These are phyloP conservation scores for Paraplagusia blochii DNA, from an alignment of 2,113 vertebrate species.

Conservation along the genomic window DNA sequence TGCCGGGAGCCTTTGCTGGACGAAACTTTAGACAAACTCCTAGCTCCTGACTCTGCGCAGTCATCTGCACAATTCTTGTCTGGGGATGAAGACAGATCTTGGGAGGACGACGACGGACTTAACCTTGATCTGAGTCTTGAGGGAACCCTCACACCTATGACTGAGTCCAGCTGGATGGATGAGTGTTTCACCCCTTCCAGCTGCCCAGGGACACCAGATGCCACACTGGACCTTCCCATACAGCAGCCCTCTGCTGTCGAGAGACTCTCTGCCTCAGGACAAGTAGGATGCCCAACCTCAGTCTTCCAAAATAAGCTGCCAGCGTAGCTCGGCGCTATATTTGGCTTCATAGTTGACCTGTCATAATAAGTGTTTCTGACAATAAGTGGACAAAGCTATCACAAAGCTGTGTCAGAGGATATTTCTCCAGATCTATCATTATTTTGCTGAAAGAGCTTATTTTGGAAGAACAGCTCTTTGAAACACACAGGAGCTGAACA, in stretches of 20 bases:
- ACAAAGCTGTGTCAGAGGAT: conserved; percentile 4
- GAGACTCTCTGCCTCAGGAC: conserved; percentile 87
- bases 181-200: conserved; percentile 60
- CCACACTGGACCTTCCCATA: conserved; percentile 62
- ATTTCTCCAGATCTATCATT: conserved; percentile 8
- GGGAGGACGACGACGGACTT: conserved; percentile 60
- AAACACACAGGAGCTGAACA: conserved; percentile 16
- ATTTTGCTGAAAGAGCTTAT: conserved; percentile 43
- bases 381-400: not conserved
- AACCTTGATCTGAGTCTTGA: conserved; percentile 56
- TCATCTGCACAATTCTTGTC: not conserved
- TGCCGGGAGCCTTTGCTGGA: conserved; percentile 64
- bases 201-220: conserved; percentile 55
- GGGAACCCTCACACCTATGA: conserved; percentile 65
- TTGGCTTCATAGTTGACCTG: conserved; percentile 16
- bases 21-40: conserved; percentile 59
- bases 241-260: conserved; percentile 73
- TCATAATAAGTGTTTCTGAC: conserved; percentile 16
- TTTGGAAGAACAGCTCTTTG: conserved; percentile 48
- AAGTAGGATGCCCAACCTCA: conserved; percentile 80
- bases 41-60: conserved; percentile 24
- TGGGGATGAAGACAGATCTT: conserved; percentile 62
- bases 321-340: conserved; percentile 15
- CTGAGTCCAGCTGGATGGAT: conserved; percentile 70
- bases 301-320: conserved; percentile 64